phyloP scores from a whole-genome alignment of 2,797 vertebrate species.

The Poeciliopsis turneri region DNA sequence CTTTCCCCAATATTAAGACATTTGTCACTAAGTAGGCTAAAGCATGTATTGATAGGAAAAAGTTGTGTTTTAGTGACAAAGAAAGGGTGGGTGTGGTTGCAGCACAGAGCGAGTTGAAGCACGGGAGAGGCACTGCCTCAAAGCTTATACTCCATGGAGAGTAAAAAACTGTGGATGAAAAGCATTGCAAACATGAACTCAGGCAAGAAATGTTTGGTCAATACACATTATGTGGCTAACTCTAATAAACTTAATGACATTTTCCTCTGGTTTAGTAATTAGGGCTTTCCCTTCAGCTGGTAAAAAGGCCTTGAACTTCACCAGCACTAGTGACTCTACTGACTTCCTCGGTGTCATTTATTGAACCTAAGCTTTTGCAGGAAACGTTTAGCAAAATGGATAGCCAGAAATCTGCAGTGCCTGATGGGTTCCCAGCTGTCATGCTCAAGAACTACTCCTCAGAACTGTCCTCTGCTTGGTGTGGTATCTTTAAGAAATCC shows the following conservation, averaged over 20 bases:
- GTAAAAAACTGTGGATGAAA: background rate
- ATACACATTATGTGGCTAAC: background rate
- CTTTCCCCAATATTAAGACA: background rate
- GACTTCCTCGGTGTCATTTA: background rate
- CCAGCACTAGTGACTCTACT: background rate
- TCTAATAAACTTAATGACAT: background rate
- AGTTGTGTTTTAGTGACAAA: background rate
- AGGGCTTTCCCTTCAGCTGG: background rate
- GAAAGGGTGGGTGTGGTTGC: background rate
- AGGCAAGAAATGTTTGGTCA: background rate
- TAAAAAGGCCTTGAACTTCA: background rate
- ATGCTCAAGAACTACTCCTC: background rate
- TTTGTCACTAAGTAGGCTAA: background rate
- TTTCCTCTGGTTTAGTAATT: background rate
- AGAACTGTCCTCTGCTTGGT: background rate
- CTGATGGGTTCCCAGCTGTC: background rate
- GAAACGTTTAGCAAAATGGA: background rate
- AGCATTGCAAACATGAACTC: background rate
- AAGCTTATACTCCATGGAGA: background rate
- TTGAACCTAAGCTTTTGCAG: background rate
- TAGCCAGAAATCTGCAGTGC: background rate
- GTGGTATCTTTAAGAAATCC: background rate
- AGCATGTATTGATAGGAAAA: background rate
- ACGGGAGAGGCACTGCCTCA: background rate
- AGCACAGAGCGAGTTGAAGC: background rate